Evolutionary conservation across 2,113 vertebrate genomes (phyloP).

Genomic region (Regulus satrapa): DNA sequence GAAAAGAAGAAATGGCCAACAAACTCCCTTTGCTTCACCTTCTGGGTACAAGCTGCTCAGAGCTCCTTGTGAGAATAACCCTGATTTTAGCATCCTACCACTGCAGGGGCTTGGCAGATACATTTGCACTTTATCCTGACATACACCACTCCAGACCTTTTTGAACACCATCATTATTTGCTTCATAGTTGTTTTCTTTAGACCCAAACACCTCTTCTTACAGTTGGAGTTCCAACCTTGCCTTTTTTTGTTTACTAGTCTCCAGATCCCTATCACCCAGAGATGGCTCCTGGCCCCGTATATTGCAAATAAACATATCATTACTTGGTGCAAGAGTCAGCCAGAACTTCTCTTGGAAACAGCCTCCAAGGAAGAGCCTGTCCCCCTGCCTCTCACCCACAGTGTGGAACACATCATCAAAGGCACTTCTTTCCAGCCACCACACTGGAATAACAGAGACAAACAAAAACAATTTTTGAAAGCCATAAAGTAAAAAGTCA

Average conservation of each 20-base stretch:
- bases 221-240: neutral
- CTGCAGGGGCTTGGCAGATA: neutral
- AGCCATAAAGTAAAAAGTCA: neutral
- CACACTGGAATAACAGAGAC: neutral
- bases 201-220: neutral
- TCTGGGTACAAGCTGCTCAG: neutral
- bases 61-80: neutral
- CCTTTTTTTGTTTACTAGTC: constrained; percentile 5
- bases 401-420: neutral
- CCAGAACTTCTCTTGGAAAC: neutral
- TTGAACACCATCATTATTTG: neutral
- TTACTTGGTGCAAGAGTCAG: neutral
- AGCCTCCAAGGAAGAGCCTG: neutral
- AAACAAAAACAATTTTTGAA: neutral
- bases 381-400: neutral
- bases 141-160: neutral
- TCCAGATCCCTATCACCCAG: constrained; percentile 2
- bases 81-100: neutral
- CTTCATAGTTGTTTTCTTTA: constrained; percentile 1
- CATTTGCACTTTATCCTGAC: neutral
- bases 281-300: neutral
- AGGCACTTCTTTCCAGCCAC: neutral
- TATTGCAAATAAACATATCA: constrained; percentile 19
- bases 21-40: neutral
- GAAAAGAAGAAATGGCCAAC: neutral